Evolutionary conservation across 2,113 vertebrate genomes (phyloP).

Genomic region (Benitochromis conjunctus): DNA sequence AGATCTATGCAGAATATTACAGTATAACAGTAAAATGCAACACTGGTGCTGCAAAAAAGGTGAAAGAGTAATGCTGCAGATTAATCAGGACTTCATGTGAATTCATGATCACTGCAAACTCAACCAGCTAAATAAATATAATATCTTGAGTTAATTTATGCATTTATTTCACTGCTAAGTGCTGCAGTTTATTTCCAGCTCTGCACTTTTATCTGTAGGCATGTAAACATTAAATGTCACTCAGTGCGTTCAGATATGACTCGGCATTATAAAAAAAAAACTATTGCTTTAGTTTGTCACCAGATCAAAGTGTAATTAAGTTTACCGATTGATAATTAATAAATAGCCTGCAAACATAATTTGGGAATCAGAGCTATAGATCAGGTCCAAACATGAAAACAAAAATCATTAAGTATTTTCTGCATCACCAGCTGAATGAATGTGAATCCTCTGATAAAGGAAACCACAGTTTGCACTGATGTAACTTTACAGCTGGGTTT

Average conservation of each 20-base stretch:
- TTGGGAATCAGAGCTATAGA: neutral
- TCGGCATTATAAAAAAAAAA: neutral
- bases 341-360: neutral
- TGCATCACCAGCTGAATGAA: neutral
- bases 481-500: neutral
- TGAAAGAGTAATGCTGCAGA: neutral
- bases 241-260: neutral
- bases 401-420: neutral
- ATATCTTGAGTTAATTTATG: neutral
- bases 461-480: neutral
- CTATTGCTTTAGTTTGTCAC: neutral
- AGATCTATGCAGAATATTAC: neutral
- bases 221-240: neutral
- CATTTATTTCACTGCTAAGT: neutral
- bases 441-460: neutral
- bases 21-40: neutral
- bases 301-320: neutral
- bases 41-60: neutral
- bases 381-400: neutral
- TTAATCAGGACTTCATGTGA: rapidly evolving
- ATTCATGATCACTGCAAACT: neutral
- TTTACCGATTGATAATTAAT: neutral
- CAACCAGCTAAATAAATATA: neutral
- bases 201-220: neutral
- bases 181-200: neutral